Percentiles rank a stretch among this genome's conserved stretches.
Conservation (phyloP, 2,888 invertebrate genomes). For the Phania funesta region DNA sequence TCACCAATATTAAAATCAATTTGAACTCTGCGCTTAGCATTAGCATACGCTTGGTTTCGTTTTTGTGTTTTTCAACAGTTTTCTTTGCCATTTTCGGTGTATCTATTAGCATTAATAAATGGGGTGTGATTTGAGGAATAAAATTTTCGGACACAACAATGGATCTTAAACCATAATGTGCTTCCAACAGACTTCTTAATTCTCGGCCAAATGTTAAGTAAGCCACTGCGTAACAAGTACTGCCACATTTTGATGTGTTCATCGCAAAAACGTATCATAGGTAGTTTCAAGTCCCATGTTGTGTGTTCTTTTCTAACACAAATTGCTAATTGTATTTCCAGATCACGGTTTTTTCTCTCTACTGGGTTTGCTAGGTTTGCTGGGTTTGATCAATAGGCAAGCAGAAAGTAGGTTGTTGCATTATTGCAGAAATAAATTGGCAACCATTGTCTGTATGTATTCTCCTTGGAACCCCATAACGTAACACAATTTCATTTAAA, state of each 20-base stretch:
- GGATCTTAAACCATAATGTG: too few species aligned
- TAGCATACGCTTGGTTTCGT: not conserved
- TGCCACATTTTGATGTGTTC: conserved; percentile 10
- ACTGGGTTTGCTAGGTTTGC: not conserved
- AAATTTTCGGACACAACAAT: too few species aligned
- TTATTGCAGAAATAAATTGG: not conserved
- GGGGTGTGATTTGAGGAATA: not conserved
- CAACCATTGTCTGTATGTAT: not conserved
- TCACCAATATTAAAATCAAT: not conserved
- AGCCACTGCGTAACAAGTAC: not conserved
- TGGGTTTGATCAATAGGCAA: not conserved
- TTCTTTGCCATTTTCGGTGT: not conserved
- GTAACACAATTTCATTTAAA: not conserved
- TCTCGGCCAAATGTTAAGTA: too few species aligned
- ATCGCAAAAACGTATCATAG: conserved; percentile 16
- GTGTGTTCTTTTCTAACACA: conserved; percentile 12
- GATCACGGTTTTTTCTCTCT: not conserved
- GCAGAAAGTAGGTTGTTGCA: not conserved
- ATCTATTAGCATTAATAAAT: not conserved
- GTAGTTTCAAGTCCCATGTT: not conserved
- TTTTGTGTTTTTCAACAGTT: not conserved
- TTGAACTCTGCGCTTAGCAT: not conserved
- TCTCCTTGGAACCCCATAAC: not conserved
- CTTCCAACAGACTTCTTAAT: too few species aligned
- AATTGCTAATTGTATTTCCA: not conserved